Evolutionary conservation across 2,797 vertebrate species (phyloP), one percentile per base, ranked within the genome.

Genomic region (Diplodus sargus): DNA sequence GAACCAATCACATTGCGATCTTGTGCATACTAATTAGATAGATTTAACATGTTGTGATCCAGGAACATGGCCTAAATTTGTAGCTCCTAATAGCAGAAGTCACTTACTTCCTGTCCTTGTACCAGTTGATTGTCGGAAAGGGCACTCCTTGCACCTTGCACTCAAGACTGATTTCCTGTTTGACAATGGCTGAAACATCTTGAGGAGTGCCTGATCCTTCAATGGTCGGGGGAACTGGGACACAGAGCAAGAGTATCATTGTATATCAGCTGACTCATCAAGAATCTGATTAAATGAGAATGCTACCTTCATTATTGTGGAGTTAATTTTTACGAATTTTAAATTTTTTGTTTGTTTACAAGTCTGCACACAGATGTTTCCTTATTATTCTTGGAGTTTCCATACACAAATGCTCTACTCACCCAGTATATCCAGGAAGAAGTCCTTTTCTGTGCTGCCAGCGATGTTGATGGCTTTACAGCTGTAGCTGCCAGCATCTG

Each of bases 51-150:
- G 39, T 39, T 39, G 10, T 39, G 39, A 7, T 39, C 39, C 10
- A 11, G 39, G 34, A 39, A 39, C 39, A 39, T 39, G 39, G 39
- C 39, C 39, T 10, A 39, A 39, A 11, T 39, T 10, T 39, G 39
- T 39, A 39, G 39, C 39, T 11, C 39, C 39, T 39, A 39, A 39
- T 39, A 39, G 39, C 39, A 57, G 22, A 43, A 34, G 25, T 23
- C 34, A 95, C 97, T 96, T 90, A 99, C 98, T 96, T 99, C 89
- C 97, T 95, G 84, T 99, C 97, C 91, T 99, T 99, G 94, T 96
- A 97, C 98, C 98, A 99, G 85, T 97, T 96, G 80, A 99, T 94
- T 64, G 87, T 87, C 45, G 98, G 98, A 80, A 96, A 95, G 16
- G 98, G 98, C 25, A 92, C 92, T 70, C 98, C 98, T 86, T 92